Conservation (phyloP, 1,140 invertebrate genomes). For the Meloidogyne hapla region DNA sequence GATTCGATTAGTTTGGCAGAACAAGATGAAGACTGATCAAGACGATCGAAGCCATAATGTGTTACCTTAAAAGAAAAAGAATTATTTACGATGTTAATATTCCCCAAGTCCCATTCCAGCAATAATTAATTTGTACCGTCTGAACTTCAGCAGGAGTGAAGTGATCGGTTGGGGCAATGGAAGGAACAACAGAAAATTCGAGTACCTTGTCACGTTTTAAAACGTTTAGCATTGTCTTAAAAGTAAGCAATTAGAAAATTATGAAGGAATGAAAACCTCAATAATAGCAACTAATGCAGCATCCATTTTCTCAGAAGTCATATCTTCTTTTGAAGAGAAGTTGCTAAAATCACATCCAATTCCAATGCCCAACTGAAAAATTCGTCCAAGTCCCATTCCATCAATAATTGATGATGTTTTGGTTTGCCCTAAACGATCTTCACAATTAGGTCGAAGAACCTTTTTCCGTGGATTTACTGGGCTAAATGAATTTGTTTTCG, state of each 20-base stretch:
- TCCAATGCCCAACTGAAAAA: conserved; percentile 55
- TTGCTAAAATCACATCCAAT: conserved; percentile 47
- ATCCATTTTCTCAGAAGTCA: conserved; percentile 17
- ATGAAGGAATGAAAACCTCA: conserved; percentile 42
- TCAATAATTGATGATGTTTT: conserved; percentile 35
- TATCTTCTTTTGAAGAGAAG: conserved; percentile 9
- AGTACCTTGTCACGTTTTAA: conserved; percentile 54
- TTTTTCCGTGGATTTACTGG: not conserved
- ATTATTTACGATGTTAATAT: too few species aligned
- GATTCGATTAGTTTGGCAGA: conserved; percentile 31
- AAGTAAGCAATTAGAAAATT: not conserved
- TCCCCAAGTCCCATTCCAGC: too few species aligned
- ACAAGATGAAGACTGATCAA: conserved; percentile 39
- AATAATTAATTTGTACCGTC: conserved; percentile 1
- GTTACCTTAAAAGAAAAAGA: conserved; percentile 32
- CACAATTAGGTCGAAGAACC: not conserved
- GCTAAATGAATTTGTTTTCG: not conserved
- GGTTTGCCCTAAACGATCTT: conserved; percentile 17
- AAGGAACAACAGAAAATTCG: conserved; percentile 61
- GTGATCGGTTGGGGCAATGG: conserved; percentile 58
- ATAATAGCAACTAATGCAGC: conserved; percentile 43
- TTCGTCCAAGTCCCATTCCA: conserved; percentile 23
- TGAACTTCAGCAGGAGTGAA: conserved; percentile 56
- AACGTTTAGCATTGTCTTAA: conserved; percentile 53
- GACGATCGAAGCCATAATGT: conserved; percentile 37